Evolutionary conservation across 2,113 vertebrate genomes (phyloP).

Genomic region (Tringa solitaria): DNA sequence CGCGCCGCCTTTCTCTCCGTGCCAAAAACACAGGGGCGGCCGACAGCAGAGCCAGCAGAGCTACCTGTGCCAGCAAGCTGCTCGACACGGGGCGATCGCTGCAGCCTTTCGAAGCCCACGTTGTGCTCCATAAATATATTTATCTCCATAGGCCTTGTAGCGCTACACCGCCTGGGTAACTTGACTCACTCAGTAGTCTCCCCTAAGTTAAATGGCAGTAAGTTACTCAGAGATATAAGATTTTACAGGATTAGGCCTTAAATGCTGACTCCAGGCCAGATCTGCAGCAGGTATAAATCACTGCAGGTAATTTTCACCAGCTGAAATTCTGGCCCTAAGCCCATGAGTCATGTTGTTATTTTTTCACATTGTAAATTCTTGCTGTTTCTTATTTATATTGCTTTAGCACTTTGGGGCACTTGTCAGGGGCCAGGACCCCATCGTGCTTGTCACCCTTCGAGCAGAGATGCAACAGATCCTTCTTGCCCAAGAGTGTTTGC

Average conservation of each 20-base stretch:
- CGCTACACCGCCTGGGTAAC: not conserved
- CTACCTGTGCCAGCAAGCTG: not conserved
- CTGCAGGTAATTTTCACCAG: conserved; percentile 61
- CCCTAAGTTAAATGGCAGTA: not conserved
- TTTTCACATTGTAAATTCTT: conserved; percentile 67
- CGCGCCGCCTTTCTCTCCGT: not conserved
- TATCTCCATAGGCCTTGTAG: not conserved
- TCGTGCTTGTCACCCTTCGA: not conserved
- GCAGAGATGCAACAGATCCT: not conserved
- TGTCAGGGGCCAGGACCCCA: not conserved
- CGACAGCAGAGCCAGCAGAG: not conserved
- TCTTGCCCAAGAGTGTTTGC: not conserved
- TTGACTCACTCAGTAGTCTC: not conserved
- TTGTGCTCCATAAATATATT: not conserved
- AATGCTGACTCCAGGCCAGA: conserved; percentile 18
- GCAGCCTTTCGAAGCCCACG: not conserved
- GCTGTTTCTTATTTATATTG: conserved; percentile 51
- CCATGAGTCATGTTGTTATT: conserved; percentile 42
- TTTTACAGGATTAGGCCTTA: conserved; percentile 1
- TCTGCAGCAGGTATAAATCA: conserved; percentile 59
- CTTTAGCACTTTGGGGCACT: conserved; percentile 25
- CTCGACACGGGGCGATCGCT: not conserved
- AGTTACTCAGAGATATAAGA: not conserved
- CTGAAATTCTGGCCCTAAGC: conserved; percentile 54
- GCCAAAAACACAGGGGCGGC: not conserved